phyloP scores from a whole-genome alignment of 2,888 invertebrate genomes.

The Mylabris sibirica region DNA sequence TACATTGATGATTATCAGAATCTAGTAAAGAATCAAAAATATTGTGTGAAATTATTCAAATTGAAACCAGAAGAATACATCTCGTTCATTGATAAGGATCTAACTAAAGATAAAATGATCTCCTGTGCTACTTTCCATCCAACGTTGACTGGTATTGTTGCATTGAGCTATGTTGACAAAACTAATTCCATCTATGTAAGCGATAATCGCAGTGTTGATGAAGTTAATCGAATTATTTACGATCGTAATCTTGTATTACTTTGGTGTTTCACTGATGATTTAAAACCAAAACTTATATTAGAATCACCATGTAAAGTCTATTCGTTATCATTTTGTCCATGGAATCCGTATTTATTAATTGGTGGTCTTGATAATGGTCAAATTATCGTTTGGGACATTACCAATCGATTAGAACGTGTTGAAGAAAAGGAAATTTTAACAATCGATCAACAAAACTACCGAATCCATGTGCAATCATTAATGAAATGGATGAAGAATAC shows the following conservation, averaged over 20 bases:
- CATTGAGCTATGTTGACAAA: constrained; percentile 71
- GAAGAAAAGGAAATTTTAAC: constrained; percentile 71
- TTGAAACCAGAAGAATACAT: constrained; percentile 62
- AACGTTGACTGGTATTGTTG: constrained; percentile 72
- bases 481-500: constrained; percentile 75
- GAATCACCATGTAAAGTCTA: constrained; percentile 73
- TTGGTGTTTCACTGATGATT: constrained; percentile 77
- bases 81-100: constrained; percentile 71
- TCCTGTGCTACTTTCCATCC: constrained; percentile 75
- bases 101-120: constrained; percentile 73
- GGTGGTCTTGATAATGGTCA: constrained; percentile 79
- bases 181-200: constrained; percentile 63
- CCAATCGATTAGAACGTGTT: constrained; percentile 52
- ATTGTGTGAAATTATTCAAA: constrained; percentile 9
- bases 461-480: constrained; percentile 62
- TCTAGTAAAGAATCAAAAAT: constrained; percentile 54
- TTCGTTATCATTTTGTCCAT: constrained; percentile 72
- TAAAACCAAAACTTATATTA: constrained; percentile 74
- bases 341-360: constrained; percentile 72
- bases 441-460: constrained; percentile 69
- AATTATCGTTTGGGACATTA: constrained; percentile 59
- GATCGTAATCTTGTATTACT: constrained; percentile 73
- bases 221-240: constrained; percentile 61
- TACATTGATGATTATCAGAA: constrained; percentile 70
- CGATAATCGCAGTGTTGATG: constrained; percentile 50